Evolutionary conservation across 2,113 vertebrate genomes (phyloP).

Genomic region (Serilophus lunatus): DNA sequence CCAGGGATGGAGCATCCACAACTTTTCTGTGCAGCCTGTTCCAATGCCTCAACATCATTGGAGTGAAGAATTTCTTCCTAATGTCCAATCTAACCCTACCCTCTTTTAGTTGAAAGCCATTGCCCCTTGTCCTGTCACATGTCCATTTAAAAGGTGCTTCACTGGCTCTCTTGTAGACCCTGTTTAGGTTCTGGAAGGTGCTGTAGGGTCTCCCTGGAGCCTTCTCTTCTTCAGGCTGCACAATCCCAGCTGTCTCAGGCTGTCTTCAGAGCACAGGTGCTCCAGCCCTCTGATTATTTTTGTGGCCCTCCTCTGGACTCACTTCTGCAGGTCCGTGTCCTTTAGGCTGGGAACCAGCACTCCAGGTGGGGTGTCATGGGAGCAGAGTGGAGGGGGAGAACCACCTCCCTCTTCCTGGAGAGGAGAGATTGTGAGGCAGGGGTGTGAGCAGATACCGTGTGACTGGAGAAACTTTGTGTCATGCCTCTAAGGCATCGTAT

Average conservation of each 20-base stretch:
- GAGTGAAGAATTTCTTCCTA: background rate
- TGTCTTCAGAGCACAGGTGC: background rate
- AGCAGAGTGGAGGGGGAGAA: background rate
- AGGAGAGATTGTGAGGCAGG: background rate
- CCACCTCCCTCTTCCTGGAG: background rate
- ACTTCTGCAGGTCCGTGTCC: background rate
- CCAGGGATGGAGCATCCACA: background rate
- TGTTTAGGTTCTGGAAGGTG: background rate
- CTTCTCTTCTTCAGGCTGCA: background rate
- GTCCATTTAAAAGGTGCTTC: background rate
- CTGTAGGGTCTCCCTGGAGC: background rate
- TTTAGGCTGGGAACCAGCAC: background rate
- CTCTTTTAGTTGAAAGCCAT: background rate
- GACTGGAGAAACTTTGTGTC: background rate
- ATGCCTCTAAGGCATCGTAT: background rate
- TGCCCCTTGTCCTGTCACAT: background rate
- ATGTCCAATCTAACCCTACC: background rate
- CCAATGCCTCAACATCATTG: background rate
- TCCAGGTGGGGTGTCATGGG: background rate
- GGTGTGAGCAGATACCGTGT: background rate
- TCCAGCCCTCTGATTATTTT: background rate
- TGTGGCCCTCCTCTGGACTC: background rate
- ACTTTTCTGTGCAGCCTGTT: background rate
- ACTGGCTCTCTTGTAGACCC: background rate
- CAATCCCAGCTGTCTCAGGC: background rate